A percentile compares a stretch with the other conserved stretches of the same genome.
phyloP scores from a whole-genome alignment of 2,888 invertebrate species.

The Pediacus dermestoides region DNA sequence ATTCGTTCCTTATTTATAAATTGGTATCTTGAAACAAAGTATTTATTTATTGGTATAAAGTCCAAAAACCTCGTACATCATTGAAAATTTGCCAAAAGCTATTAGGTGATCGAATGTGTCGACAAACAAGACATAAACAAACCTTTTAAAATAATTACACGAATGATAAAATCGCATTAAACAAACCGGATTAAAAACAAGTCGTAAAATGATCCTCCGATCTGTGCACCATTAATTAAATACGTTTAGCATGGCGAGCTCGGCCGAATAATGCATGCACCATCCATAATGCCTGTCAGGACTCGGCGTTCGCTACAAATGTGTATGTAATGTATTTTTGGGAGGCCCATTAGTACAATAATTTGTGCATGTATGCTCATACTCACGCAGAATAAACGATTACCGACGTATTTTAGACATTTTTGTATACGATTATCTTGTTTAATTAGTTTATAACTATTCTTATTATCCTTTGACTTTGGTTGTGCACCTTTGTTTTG shows the following conservation, averaged over 20 bases:
- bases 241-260: constrained; percentile 37
- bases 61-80: too few relatives aligned
- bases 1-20: too few relatives aligned
- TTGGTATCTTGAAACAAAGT: too few relatives aligned
- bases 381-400: constrained; percentile 38
- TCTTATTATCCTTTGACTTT: too few relatives aligned
- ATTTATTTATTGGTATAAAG: too few relatives aligned
- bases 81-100: constrained; percentile 8
- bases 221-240: constrained; percentile 44
- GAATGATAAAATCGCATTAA: constrained; percentile 31
- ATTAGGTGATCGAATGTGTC: constrained; percentile 6
- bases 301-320: constrained; percentile 40
- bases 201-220: constrained; percentile 42
- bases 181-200: constrained; percentile 41
- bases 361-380: constrained; percentile 39
- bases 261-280: constrained; percentile 41
- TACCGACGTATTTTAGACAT: constrained; percentile 27
- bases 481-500: too few relatives aligned
- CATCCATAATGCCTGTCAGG: constrained; percentile 44
- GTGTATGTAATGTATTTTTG: constrained; percentile 46
- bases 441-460: constrained; percentile 8
- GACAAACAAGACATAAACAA: constrained; percentile 22
- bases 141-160: constrained; percentile 26
- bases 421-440: constrained; percentile 17
- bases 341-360: constrained; percentile 43